These are phyloP conservation scores for Brotula barbata DNA, from an alignment of 2,797 vertebrate genomes.

Conservation along the genomic window DNA sequence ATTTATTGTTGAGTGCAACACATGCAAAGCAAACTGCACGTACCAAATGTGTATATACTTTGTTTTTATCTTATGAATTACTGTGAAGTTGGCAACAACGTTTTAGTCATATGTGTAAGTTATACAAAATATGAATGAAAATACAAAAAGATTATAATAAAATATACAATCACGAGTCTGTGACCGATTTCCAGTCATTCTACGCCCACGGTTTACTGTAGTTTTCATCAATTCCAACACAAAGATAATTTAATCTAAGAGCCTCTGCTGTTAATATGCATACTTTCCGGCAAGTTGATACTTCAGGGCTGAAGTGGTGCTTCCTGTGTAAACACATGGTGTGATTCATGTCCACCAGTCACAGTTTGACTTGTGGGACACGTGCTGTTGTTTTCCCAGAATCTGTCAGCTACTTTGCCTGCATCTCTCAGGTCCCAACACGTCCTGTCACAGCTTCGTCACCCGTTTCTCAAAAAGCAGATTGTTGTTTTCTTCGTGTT, in stretches of 20 bases:
- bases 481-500: conserved; percentile 26
- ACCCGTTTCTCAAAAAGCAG: conserved; percentile 28
- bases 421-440: conserved; percentile 42
- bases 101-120: conserved; percentile 57
- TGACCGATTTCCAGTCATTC: too few relatives aligned
- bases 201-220: too few relatives aligned
- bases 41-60: conserved; percentile 62
- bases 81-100: conserved; percentile 33
- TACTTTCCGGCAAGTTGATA: neutral
- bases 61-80: conserved; percentile 43
- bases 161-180: too few relatives aligned
- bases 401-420: conserved; percentile 11
- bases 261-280: neutral
- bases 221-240: neutral
- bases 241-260: neutral
- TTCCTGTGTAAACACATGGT: neutral
- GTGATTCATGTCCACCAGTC: neutral
- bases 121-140: conserved; percentile 60
- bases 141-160: too few relatives aligned
- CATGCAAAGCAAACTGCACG: conserved; percentile 46
- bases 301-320: neutral
- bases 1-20: conserved; percentile 66
- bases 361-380: neutral
- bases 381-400: conserved; percentile 25
- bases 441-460: conserved; percentile 33